Percentiles rank a stretch among this genome's conserved stretches.
These are phyloP conservation scores for Hyperoodon ampullatus DNA, from an alignment of 2,113 vertebrate genomes.

Conservation along the genomic window DNA sequence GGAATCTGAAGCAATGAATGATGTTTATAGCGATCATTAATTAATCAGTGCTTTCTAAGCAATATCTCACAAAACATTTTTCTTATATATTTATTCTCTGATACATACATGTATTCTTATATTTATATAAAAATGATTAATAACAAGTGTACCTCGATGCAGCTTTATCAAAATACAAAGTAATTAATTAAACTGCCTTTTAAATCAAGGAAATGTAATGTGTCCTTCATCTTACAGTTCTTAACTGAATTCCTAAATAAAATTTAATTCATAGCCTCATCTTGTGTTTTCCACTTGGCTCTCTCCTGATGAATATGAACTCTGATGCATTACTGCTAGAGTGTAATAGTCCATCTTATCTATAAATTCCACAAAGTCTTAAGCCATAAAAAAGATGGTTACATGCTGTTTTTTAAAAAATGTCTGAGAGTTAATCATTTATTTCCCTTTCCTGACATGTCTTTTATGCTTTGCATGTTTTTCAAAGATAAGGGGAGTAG, in stretches of 20 bases:
- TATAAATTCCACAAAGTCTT: conserved; percentile 30
- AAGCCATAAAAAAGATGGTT: conserved; percentile 13
- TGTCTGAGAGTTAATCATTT: conserved; percentile 53
- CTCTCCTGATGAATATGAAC: not conserved
- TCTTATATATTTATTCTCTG: not conserved
- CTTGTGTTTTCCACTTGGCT: not conserved
- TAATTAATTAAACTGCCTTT: conserved; percentile 62
- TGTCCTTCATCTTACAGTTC: not conserved
- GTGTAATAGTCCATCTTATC: not conserved
- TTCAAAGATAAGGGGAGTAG: conserved; percentile 48
- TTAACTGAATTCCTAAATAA: conserved; percentile 46
- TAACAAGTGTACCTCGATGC: not conserved
- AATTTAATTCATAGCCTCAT: not conserved
- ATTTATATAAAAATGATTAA: conserved; percentile 44
- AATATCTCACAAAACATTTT: not conserved
- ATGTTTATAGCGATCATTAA: not conserved
- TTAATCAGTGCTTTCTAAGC: not conserved
- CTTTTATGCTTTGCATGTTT: conserved; percentile 65
- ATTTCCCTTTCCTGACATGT: conserved; percentile 36
- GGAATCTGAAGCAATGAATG: conserved; percentile 3
- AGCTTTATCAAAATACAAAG: conserved; percentile 38
- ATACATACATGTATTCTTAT: not conserved
- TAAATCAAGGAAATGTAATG: conserved; percentile 27
- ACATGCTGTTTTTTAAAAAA: conserved; percentile 41
- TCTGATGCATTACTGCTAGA: not conserved